Percentiles rank a stretch among this genome's conserved stretches.
Conservation (phyloP, 2,888 invertebrate genomes). For the Lasioglossum zephyrum region DNA sequence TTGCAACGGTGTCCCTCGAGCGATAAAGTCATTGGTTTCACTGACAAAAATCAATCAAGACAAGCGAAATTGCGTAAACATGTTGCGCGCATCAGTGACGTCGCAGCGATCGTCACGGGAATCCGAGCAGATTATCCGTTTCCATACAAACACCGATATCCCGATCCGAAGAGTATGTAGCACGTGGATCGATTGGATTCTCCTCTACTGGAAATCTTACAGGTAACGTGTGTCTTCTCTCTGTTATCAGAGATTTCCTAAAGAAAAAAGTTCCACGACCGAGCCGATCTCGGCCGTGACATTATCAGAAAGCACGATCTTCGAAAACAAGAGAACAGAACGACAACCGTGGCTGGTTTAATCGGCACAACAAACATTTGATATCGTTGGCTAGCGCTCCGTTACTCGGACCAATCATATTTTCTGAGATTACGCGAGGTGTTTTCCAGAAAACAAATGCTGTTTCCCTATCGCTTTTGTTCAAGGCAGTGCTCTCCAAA, state of each 20-base stretch:
- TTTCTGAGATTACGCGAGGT: conserved; percentile 11
- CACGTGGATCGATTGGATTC: not conserved
- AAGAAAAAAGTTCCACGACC: conserved; percentile 34
- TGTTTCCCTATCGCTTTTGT: not conserved
- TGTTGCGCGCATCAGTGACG: not conserved
- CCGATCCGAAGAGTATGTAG: not conserved
- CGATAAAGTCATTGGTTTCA: not conserved
- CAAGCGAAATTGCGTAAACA: not conserved
- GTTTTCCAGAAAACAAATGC: not conserved
- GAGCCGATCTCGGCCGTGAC: not conserved
- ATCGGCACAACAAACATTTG: conserved; percentile 47
- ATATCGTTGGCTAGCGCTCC: conserved; percentile 32
- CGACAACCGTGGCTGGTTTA: conserved; percentile 10
- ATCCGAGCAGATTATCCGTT: not conserved
- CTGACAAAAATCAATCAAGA: not conserved
- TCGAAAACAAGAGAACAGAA: conserved; percentile 45
- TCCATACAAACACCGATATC: not conserved
- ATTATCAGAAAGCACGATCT: conserved; percentile 49
- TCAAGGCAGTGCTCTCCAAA: not conserved
- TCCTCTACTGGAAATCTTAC: not conserved
- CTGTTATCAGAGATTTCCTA: conserved; percentile 4
- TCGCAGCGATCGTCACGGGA: not conserved
- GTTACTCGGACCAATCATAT: conserved; percentile 34
- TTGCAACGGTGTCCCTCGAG: not conserved
- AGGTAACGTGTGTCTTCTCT: not conserved